These are phyloP conservation scores for Huso huso DNA, from an alignment of 2,797 vertebrate genomes.

Conservation along the genomic window DNA sequence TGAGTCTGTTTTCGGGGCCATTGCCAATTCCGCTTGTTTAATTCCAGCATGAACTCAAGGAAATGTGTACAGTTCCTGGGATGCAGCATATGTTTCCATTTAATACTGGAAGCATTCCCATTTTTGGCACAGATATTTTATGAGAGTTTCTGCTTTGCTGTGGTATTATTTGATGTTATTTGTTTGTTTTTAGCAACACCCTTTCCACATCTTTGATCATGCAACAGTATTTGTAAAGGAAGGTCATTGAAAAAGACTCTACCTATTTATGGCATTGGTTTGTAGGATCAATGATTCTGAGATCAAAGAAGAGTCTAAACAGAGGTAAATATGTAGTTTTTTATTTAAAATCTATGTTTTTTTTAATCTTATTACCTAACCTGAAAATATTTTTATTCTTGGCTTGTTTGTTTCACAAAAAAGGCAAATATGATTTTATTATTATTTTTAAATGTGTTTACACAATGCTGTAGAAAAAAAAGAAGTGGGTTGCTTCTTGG, in stretches of 20 bases:
- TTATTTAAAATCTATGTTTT: too few relatives aligned
- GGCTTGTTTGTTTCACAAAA: too few relatives aligned
- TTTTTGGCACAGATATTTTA: slow-evolving; percentile 32
- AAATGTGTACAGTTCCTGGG: slow-evolving; percentile 26
- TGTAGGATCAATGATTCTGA: background rate
- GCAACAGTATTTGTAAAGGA: slow-evolving; percentile 1
- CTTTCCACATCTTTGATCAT: slow-evolving; percentile 1
- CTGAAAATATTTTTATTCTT: too few relatives aligned
- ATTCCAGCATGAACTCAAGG: slow-evolving; percentile 29
- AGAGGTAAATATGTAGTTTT: too few relatives aligned
- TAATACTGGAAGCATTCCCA: slow-evolving; percentile 37
- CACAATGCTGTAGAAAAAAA: too few relatives aligned
- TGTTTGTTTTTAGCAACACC: slow-evolving; percentile 10
- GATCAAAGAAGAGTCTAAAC: too few relatives aligned
- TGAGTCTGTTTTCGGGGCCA: background rate
- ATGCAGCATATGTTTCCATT: slow-evolving; percentile 43
- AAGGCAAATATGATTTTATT: too few relatives aligned
- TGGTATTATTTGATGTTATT: slow-evolving; percentile 20
- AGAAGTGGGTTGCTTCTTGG: too few relatives aligned
- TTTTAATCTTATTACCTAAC: too few relatives aligned
- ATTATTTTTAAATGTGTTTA: too few relatives aligned
- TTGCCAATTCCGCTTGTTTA: slow-evolving; percentile 25
- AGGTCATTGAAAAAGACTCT: background rate
- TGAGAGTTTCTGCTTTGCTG: slow-evolving; percentile 34
- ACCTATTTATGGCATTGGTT: background rate